A percentile compares a stretch with the other conserved stretches of the same genome.
Conservation (phyloP, 2,113 vertebrate genomes). For the Bagarius yarrelli region DNA sequence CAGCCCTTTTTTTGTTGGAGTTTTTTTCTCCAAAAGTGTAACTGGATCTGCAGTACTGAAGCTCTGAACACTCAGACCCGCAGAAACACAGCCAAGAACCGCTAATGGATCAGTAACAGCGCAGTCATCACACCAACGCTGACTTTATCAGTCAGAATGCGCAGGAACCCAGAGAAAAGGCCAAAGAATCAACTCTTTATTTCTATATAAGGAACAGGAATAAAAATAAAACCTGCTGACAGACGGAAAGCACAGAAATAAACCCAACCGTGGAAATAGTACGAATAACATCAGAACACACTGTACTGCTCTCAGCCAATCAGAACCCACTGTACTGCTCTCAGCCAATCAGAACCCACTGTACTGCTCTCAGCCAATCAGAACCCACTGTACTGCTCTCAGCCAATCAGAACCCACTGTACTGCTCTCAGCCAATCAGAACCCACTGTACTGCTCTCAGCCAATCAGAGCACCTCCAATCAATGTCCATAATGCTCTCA, state of each 20-base stretch:
- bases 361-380: neutral
- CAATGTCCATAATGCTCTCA: too few species aligned
- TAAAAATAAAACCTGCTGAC: neutral
- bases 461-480: too few species aligned
- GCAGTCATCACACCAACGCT: conserved; percentile 2
- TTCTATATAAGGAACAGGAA: conserved; percentile 17
- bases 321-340: too few species aligned
- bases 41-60: neutral
- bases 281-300: conserved; percentile 26
- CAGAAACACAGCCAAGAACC: neutral
- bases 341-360: too few species aligned
- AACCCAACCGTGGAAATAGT: too few species aligned
- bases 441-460: neutral
- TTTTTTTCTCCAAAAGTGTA: conserved; percentile 10
- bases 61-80: neutral
- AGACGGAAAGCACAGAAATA: neutral
- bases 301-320: neutral
- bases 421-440: neutral
- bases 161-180: neutral
- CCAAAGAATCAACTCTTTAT: neutral
- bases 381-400: neutral
- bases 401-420: too few species aligned
- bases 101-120: conserved; percentile 1
- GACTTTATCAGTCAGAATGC: neutral
- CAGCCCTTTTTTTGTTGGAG: neutral